A percentile compares a stretch with the other conserved stretches of the same genome.
Conservation (phyloP, 2,888 invertebrate species). For the Ceraclea dissimilis region DNA sequence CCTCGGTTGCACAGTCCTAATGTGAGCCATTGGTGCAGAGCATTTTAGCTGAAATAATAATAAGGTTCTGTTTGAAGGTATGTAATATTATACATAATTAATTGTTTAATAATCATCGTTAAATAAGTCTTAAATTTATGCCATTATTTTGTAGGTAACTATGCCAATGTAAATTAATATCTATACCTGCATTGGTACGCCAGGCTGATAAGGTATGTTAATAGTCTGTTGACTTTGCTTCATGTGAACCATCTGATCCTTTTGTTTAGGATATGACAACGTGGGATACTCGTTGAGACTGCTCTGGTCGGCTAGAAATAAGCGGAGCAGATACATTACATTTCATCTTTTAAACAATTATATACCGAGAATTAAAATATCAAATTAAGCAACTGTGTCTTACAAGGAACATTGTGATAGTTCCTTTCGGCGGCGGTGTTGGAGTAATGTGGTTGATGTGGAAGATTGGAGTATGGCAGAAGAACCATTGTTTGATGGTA, state of each 20-base stretch:
- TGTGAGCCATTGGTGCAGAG: conserved; percentile 22
- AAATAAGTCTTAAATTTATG: too few species aligned
- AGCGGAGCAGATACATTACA: not conserved
- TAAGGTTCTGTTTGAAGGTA: not conserved
- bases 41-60: conserved; percentile 22
- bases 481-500: conserved; percentile 63
- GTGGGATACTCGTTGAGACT: conserved; percentile 20
- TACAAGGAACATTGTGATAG: conserved; percentile 7
- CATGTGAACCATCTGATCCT: conserved; percentile 8
- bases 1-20: conserved; percentile 36
- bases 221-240: conserved; percentile 20
- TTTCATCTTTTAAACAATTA: too few species aligned
- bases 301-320: conserved; percentile 20
- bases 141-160: too few species aligned
- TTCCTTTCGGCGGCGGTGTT: conserved; percentile 30
- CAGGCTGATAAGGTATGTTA: conserved; percentile 19
- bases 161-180: too few species aligned
- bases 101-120: not conserved
- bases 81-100: not conserved
- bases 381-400: too few species aligned
- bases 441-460: conserved; percentile 34
- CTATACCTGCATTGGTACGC: conserved; percentile 24
- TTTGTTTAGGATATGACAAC: conserved; percentile 4
- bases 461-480: conserved; percentile 55
- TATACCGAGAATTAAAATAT: too few species aligned